Evolutionary conservation across 2,113 vertebrate genomes (phyloP), one percentile per base, ranked within the genome.

Genomic region (Prionailurus bengalensis): DNA sequence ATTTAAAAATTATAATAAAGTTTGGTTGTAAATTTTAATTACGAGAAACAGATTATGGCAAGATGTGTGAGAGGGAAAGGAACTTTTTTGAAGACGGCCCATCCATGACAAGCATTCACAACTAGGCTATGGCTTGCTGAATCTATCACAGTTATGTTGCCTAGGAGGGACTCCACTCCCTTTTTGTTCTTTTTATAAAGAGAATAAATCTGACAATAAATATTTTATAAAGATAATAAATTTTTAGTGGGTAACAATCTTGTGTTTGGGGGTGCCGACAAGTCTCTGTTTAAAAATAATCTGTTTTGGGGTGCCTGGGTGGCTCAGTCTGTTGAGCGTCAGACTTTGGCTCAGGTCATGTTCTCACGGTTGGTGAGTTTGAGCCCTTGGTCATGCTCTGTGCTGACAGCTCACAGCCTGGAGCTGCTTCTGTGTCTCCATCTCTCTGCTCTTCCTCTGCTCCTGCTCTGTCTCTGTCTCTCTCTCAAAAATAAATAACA

Each of bases 61-160:
- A 73, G 42, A 66, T n/a, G 66, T 23, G 21, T 65, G 36, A 66
- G 29, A 76, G 1, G 2, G 25, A 65, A 7, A 36, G 29, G 14
- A 53, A 58, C 23, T 45, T 89, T 65, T 33, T 21, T 25, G 36
- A 27, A 19, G 7, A 76, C 2, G 29, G 8, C 7, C 7, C 27
- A 61, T 17, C 36, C 13, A n/a, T 66, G 48, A 10, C 53, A 74
- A 48, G 1, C 12, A 8, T 48, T 33, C 10, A 1, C 7, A 17
- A 1, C 17, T 71, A 63, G 8, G 2, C 8, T 88, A 4, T 0
- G 7, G 31, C 14, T 1, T 1, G 1, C 11, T 66, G n/a, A 19
- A 5, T 23, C 0, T 79, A 3, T 15, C 11, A 42, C 16, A 23
- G 5, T 15, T 15, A 39, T n/a, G n/a, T 15, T 27, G 13, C 33